Evolutionary conservation across 1,140 invertebrate species (phyloP).

Genomic region (Atta colombica): DNA sequence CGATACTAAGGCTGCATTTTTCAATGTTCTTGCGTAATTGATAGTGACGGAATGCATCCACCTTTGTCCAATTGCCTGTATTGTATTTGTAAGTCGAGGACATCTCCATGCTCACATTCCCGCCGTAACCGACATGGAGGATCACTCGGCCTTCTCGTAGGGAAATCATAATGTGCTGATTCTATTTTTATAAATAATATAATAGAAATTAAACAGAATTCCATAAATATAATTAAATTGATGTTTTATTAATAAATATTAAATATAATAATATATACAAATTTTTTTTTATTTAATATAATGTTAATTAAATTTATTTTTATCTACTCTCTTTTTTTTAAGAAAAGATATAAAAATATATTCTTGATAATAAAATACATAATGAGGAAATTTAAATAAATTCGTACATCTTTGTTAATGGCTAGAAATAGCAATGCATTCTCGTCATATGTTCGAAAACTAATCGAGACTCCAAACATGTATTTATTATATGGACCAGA

Average conservation of each 20-base stretch:
- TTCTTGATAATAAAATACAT: conserved; percentile 31
- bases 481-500: conserved; percentile 90
- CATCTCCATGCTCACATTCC: conserved; percentile 89
- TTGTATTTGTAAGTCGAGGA: conserved; percentile 92
- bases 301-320: neutral
- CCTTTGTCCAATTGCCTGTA: conserved; percentile 92
- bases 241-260: neutral
- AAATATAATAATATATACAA: too few relatives aligned
- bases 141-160: conserved; percentile 92
- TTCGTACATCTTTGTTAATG: conserved; percentile 89
- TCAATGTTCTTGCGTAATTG: conserved; percentile 85
- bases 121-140: conserved; percentile 91
- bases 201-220: neutral
- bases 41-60: conserved; percentile 89
- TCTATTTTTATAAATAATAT: conserved; percentile 84
- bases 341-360: neutral
- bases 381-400: conserved; percentile 18
- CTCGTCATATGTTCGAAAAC: conserved; percentile 95
- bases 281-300: neutral
- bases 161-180: conserved; percentile 92
- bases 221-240: neutral
- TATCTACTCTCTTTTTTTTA: neutral
- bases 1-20: conserved; percentile 87
- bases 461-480: conserved; percentile 92
- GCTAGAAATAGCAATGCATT: conserved; percentile 95